A percentile compares a stretch with the other conserved stretches of the same genome.
These are phyloP conservation scores for Pyrrhia umbra DNA, from an alignment of 2,888 invertebrate species.

Conservation along the genomic window DNA sequence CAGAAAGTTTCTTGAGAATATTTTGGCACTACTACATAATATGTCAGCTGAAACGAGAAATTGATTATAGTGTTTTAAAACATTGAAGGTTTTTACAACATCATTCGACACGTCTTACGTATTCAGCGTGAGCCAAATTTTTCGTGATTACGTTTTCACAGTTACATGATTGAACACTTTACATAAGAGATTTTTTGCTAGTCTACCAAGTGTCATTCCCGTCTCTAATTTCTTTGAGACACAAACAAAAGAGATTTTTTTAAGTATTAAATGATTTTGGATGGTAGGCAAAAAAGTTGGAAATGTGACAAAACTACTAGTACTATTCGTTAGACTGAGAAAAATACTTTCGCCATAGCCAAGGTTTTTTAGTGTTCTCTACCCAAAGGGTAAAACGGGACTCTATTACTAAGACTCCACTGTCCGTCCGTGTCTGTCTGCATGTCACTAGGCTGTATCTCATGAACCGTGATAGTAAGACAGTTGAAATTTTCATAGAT, in stretches of 20 bases:
- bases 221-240: not conserved
- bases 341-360: too few species aligned
- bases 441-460: too few species aligned
- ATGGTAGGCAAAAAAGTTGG: not conserved
- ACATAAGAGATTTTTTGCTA: slow-evolving; percentile 8
- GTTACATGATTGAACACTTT: slow-evolving; percentile 19
- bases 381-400: too few species aligned
- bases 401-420: too few species aligned
- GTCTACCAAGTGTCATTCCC: slow-evolving; percentile 1
- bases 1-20: not conserved
- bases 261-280: not conserved
- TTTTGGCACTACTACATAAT: not conserved
- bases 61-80: slow-evolving; percentile 18
- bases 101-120: slow-evolving; percentile 33
- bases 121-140: slow-evolving; percentile 30
- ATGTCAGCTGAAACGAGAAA: slow-evolving; percentile 17
- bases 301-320: not conserved
- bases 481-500: too few species aligned
- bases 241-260: not conserved
- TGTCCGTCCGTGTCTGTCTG: too few species aligned
- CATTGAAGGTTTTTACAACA: slow-evolving; percentile 4
- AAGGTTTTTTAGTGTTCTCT: too few species aligned
- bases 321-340: too few species aligned
- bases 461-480: too few species aligned
- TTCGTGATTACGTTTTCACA: not conserved